A percentile compares a stretch with the other conserved stretches of the same genome.
Conservation (phyloP, 1,140 invertebrate genomes). For the Propsilocerus akamusi region DNA sequence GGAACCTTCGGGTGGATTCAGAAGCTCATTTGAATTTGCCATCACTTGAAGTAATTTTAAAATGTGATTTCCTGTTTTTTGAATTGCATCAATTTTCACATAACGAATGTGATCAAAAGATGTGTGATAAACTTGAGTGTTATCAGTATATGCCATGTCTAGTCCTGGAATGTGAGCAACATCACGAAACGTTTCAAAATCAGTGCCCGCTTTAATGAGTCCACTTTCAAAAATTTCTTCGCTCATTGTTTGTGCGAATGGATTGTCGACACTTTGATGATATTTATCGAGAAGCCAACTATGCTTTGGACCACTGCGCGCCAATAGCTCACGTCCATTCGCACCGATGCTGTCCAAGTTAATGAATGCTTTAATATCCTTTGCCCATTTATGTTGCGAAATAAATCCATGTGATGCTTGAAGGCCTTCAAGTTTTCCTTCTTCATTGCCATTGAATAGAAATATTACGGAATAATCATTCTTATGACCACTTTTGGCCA, state of each 20-base stretch:
- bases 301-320: slow-evolving; percentile 46
- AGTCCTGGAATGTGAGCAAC: slow-evolving; percentile 34
- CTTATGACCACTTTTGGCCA: neutral
- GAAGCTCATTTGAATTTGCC: slow-evolving; percentile 27
- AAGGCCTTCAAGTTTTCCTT: neutral
- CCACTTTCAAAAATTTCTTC: slow-evolving; percentile 62
- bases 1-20: too few relatives aligned
- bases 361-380: slow-evolving; percentile 32
- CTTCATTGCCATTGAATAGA: neutral
- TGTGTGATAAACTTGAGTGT: slow-evolving; percentile 65
- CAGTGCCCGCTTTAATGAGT: slow-evolving; percentile 57
- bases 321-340: slow-evolving; percentile 54
- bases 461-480: neutral
- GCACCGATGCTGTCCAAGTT: slow-evolving; percentile 59
- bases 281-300: slow-evolving; percentile 45
- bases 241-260: slow-evolving; percentile 41
- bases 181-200: slow-evolving; percentile 58
- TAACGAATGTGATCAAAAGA: slow-evolving; percentile 41
- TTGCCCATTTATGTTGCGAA: slow-evolving; percentile 50
- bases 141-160: slow-evolving; percentile 55
- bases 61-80: slow-evolving; percentile 42
- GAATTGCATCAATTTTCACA: slow-evolving; percentile 41
- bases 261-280: slow-evolving; percentile 33
- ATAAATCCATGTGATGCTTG: slow-evolving; percentile 62
- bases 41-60: slow-evolving; percentile 30